Base-by-base conservation (phyloP, 53 echinoderm and acorn worm species). In the Temnopleurus reevesii region DNA sequence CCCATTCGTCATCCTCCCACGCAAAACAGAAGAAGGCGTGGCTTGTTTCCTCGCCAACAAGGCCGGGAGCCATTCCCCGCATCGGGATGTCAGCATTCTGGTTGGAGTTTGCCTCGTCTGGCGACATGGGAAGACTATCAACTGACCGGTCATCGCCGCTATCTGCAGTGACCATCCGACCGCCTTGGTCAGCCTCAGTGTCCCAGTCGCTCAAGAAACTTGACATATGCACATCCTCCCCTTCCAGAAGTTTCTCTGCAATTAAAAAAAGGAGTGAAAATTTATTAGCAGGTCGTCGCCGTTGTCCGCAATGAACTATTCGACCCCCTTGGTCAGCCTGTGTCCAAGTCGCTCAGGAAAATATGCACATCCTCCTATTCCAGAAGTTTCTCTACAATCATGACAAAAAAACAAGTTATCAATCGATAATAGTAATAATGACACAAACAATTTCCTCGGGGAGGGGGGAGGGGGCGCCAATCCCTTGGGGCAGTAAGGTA, bases 11-110 rank as follows among this genome's bases (percentile, higher is more conserved):
- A n/a, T 98, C 98, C 12, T 94, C 95, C 59, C 90, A 90, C 7
- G 93, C 91, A 33, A 90, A 96, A 49, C 98, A 98, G 91, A 98
- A 98, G 89, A 98, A 96, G 61, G 95, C 95, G 49, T 98, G 98
- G 56, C 98, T 94, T 3, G 93, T 93, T 89, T 98, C 98, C 86
- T 95, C 95, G 30, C 95, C 98, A 4, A 92, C 92, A 6, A 98
- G 91, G 8, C 77, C 77, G 24, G 95, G 92, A n/a, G 98, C 95
- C 45, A 98, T 98, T 36, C 98, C 95, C n/a, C 53, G 31, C 45
- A 36, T 53, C 23, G 30, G 81, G 13, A 87, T 49, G 80, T 58
- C 77, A 2, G 84, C 90, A 28, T 89, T 85, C 76, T 84, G 77
- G 18, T 81, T 89, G 46, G 83, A 71, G 83, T 66, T 84, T 17